phyloP scores from a whole-genome alignment of 2,113 vertebrate species.

The Columba livia region DNA sequence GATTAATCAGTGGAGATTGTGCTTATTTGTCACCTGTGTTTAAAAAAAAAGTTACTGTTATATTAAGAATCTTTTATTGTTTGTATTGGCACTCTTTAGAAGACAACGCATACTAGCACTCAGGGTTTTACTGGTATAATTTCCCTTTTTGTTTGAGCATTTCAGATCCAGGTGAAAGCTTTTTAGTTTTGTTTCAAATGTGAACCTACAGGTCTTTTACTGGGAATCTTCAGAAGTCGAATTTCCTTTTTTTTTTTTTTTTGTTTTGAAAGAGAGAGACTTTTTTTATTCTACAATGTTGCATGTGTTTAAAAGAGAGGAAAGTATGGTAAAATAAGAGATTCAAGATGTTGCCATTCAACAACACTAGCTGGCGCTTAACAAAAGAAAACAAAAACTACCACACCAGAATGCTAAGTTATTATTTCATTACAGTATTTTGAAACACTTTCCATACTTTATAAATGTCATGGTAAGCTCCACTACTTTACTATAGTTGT shows the following conservation, averaged over 20 bases:
- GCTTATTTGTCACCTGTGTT: rapidly evolving
- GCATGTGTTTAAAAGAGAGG: background rate
- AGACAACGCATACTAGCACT: background rate
- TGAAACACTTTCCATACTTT: background rate
- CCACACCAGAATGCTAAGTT: background rate
- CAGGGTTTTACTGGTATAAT: background rate
- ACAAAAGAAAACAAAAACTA: rapidly evolving
- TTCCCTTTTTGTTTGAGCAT: background rate
- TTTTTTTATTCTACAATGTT: background rate
- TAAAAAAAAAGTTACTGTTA: background rate
- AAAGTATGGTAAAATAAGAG: background rate
- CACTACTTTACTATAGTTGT: background rate
- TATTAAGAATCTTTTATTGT: background rate
- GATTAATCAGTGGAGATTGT: background rate
- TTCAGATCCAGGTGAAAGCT: background rate
- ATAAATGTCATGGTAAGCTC: background rate
- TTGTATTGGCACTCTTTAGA: background rate
- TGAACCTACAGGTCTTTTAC: background rate
- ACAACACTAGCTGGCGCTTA: background rate
- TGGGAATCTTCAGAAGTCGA: background rate
- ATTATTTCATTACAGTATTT: background rate
- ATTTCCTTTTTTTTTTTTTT: background rate
- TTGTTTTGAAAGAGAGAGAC: background rate
- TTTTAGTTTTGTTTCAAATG: background rate
- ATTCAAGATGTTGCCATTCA: background rate